Base-by-base conservation (phyloP, 1,140 invertebrate species). In the Portunus trituberculatus region DNA sequence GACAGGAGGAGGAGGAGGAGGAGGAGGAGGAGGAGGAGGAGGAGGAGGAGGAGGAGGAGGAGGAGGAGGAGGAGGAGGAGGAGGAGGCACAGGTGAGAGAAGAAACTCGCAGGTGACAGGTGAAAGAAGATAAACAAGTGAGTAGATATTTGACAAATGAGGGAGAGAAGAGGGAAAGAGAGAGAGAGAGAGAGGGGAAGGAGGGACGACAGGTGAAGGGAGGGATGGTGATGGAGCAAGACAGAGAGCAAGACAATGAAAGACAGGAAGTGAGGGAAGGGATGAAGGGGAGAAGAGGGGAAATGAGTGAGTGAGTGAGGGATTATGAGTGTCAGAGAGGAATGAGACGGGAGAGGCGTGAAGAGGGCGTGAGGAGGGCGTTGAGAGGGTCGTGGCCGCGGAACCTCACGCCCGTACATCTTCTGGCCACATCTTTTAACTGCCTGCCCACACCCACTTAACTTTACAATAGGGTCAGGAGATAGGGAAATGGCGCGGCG, bases 401-500 rank as follows among this genome's bases (percentile, higher is more conserved):
- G 67, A 7, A 76, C 20, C 20, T n/a, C 20, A 76, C n/a, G 20
- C 67, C n/a, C 67, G 20, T 25, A 8, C 67, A 76, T n/a, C 67
- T n/a, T n/a, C 67, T 3, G n/a, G 67, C 67, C 20, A 2, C 67
- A n/a, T 25, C 25, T 59, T 12, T 59, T 14, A 59, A 59, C 67
- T 25, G 67, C 67, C 67, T 7, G 20, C 20, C 67, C 67, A 76
- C 67, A 76, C 20, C 67, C 67, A 25, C 67, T 76, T 76, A 76
- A 76, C 25, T 76, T 76, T 76, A n/a, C 67, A 76, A 76, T n/a
- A 59, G 67, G 67, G 67, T 25, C 67, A 76, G 67, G 67, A 29
- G 86, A 32, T 46, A 88, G 86, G 86, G 28, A 46, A 88, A 88
- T 32, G 86, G 86, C 31, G 86, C n/a, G 86, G 86, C 12, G 0